Percentiles rank a stretch among this genome's conserved stretches.
These are phyloP conservation scores for Trissolcus brochymenae DNA, from an alignment of 2,888 invertebrate genomes.

Conservation along the genomic window DNA sequence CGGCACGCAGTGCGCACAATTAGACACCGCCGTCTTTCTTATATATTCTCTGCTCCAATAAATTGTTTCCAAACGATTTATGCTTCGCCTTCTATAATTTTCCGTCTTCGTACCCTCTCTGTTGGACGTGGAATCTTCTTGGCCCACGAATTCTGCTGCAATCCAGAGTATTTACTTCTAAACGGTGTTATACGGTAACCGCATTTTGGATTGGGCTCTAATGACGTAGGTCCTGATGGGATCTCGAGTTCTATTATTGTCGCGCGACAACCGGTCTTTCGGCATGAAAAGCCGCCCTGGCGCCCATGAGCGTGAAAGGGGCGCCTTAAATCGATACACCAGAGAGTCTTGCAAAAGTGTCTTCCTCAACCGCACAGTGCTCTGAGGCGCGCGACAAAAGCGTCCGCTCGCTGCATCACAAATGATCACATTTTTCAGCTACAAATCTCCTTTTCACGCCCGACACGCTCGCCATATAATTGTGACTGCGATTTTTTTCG, in stretches of 20 bases:
- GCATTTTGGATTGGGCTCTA: conserved; percentile 5
- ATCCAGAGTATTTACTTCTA: conserved; percentile 12
- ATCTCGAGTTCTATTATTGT: conserved; percentile 26
- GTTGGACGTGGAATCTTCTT: conserved; percentile 26
- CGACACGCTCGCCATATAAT: conserved; percentile 48
- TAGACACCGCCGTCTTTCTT: conserved; percentile 10
- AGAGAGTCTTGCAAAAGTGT: conserved; percentile 60
- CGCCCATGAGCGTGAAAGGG: conserved; percentile 41
- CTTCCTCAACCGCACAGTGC: conserved; percentile 60
- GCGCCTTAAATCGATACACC: conserved; percentile 55
- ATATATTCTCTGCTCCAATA: conserved; percentile 16
- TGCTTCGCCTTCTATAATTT: conserved; percentile 41
- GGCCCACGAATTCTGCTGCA: not conserved
- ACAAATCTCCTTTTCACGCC: conserved; percentile 60
- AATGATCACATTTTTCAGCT: conserved; percentile 64
- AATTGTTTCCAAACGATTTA: conserved; percentile 39
- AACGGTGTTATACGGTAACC: conserved; percentile 5
- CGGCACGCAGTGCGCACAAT: conserved; percentile 40
- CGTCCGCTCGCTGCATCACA: conserved; percentile 53
- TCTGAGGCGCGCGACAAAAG: conserved; percentile 60
- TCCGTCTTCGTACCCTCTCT: conserved; percentile 12
- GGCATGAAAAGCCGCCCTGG: conserved; percentile 27
- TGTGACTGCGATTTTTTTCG: conserved; percentile 27
- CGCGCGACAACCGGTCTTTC: conserved; percentile 18
- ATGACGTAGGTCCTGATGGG: conserved; percentile 11